These are phyloP conservation scores for Orius insidiosus DNA, from an alignment of 1,140 invertebrate species.

Conservation along the genomic window DNA sequence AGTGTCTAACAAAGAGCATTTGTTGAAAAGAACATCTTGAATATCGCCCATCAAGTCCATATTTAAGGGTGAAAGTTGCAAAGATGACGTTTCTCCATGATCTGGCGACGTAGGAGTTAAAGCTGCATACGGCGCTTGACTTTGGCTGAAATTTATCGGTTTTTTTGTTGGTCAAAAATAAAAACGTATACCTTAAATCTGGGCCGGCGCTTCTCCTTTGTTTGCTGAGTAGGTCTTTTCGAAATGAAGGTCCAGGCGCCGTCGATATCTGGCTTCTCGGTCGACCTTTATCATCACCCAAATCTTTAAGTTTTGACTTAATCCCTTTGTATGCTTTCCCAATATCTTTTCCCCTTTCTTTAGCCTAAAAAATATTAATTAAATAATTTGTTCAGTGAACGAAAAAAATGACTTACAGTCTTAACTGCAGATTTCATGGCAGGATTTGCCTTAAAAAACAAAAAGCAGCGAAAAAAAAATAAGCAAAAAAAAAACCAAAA, in stretches of 20 bases:
- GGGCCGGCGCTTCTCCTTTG: slow-evolving; percentile 11
- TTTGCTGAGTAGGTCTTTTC: slow-evolving; percentile 11
- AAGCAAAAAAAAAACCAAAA: slow-evolving; percentile 17
- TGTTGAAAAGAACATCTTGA: slow-evolving; percentile 37
- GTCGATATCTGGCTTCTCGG: slow-evolving; percentile 47
- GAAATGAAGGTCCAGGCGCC: slow-evolving; percentile 12
- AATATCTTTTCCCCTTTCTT: slow-evolving; percentile 55
- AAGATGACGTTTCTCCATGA: slow-evolving; percentile 21
- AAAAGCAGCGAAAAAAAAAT: slow-evolving; percentile 22
- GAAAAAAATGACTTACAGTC: slow-evolving; percentile 43
- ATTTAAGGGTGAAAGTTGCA: slow-evolving; percentile 30
- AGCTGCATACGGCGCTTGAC: slow-evolving; percentile 16
- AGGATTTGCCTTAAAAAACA: slow-evolving; percentile 53
- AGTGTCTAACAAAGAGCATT: slow-evolving; percentile 24
- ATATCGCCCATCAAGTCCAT: slow-evolving; percentile 49
- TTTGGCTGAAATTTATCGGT: neutral
- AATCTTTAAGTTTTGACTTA: slow-evolving; percentile 40
- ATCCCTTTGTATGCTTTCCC: slow-evolving; percentile 57
- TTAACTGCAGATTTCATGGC: slow-evolving; percentile 64
- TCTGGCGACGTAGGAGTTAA: slow-evolving; percentile 25
- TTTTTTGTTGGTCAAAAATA: slow-evolving; percentile 2
- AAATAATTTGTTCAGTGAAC: slow-evolving; percentile 12
- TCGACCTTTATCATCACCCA: slow-evolving; percentile 28
- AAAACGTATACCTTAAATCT: slow-evolving; percentile 10
- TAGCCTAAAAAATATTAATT: slow-evolving; percentile 51